These are phyloP conservation scores for Catostylus mosaicus DNA, from an alignment of 30 jellyfish, hydroid and myxozoan genomes.

Conservation along the genomic window DNA sequence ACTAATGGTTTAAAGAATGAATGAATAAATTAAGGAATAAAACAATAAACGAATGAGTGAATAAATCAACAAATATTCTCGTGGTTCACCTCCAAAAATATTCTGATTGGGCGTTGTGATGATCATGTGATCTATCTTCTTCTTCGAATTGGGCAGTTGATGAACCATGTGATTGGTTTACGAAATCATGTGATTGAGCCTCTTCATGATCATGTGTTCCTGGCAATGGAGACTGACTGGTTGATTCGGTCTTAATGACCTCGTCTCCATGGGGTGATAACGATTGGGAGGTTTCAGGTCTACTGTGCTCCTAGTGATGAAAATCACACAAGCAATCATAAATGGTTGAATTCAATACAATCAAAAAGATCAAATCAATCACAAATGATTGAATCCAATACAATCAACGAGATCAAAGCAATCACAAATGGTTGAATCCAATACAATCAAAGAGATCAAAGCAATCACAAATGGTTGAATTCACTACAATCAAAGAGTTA, in stretches of 20 bases:
- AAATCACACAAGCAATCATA: no score
- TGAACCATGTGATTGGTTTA: constrained; percentile 5
- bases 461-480: no score
- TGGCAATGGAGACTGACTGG: constrained; percentile 16
- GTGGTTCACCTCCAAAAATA: constrained; percentile 31
- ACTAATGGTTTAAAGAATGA: neutral
- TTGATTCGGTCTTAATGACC: constrained; percentile 1
- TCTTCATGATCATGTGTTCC: constrained; percentile 1
- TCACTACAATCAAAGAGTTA: no score
- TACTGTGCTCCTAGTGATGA: neutral
- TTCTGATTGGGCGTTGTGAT: constrained; percentile 29
- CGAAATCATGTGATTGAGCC: constrained; percentile 17
- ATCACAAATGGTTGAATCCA: no score
- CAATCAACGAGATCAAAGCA: no score
- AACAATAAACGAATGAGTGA: neutral
- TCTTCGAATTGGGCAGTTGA: constrained; percentile 12
- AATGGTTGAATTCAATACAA: neutral
- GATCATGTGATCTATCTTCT: constrained; percentile 28
- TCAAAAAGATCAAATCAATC: neutral
- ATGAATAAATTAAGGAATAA: neutral
- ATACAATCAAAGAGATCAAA: no score
- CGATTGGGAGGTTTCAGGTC: neutral
- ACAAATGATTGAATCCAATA: no score
- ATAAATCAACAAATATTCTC: neutral
- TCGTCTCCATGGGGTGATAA: neutral